Base-by-base conservation (phyloP, 2,888 invertebrate genomes). In the Noctua janthe region DNA sequence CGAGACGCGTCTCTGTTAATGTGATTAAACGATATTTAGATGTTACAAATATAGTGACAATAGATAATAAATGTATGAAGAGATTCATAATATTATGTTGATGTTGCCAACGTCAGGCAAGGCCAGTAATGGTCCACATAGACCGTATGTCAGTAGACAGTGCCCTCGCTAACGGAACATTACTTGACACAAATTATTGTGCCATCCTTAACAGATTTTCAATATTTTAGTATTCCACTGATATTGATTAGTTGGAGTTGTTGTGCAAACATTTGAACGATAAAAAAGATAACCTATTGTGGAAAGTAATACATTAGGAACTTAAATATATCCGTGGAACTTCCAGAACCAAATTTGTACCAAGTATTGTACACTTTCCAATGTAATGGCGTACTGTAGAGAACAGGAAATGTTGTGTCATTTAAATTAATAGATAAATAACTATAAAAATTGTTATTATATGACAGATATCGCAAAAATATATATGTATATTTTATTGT, bases 401-500 rank as follows among this genome's bases (percentile, higher is more conserved):
- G 89, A 94, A 95, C 93, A 95, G 94, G 94, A 95, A 94, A 95
- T 94, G 93, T 94, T 95, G 97, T 96, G 96, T 97, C 96, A 96
- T 96, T 95, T 91, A 91, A 94, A 94, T 92, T 94, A 93, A 94
- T 95, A 95, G 94, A 93, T 94, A 95, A 94, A 94, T 95, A 94
- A 95, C 95, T 96, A 95, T 95, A 94, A 92, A 71, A 88, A 91
- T 94, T 94, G 95, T 96, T 95, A 95, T 96, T 90, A 90, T 92
- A 95, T 95, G 94, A 96, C 95, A 94, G 94, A 95, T 95, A 96
- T 94, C 94, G 94, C 94, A 94, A 95, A 94, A 94, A 74, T 93
- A 94, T 93, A 93, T 94, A 95, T 95, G 94, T 96, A 96, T 96
- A 96, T 96, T 96, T 96, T 96, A 97, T 96, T 96, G 96, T 96